phyloP scores from a whole-genome alignment of 2,113 vertebrate genomes.

The Xyrauchen texanus region DNA sequence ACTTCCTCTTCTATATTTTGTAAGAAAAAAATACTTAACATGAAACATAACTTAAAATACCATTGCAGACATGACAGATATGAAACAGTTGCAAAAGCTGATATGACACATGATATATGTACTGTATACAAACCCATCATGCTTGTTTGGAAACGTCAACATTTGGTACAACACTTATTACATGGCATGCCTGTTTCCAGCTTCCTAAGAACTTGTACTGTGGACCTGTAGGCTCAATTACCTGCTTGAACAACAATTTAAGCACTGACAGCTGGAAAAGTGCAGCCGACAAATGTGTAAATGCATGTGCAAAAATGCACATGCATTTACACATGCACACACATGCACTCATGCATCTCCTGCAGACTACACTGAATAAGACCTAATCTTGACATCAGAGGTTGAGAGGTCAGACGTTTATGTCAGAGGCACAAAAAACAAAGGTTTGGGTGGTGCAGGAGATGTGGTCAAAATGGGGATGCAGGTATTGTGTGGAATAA shows the following conservation, averaged over 20 bases:
- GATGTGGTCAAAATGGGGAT: too few species aligned
- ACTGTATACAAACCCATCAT: background rate
- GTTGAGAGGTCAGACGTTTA: too few species aligned
- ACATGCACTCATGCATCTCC: slow-evolving; percentile 1
- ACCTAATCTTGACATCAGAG: background rate
- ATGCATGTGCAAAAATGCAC: slow-evolving; percentile 1
- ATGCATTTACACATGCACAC: background rate
- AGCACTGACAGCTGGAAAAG: slow-evolving; percentile 39
- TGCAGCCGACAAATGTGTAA: background rate
- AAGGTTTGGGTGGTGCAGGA: too few species aligned
- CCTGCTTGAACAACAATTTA: background rate
- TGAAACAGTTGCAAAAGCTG: too few species aligned
- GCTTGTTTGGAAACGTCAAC: background rate
- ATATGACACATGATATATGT: background rate
- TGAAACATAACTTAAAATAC: too few species aligned
- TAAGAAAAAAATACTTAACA: too few species aligned
- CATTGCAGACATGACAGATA: too few species aligned
- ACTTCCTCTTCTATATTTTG: too few species aligned
- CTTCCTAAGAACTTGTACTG: slow-evolving; percentile 33
- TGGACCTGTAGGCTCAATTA: slow-evolving; percentile 15
- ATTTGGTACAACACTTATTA: background rate
- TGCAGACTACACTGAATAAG: background rate
- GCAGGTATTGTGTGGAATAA: background rate
- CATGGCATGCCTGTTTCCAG: background rate
- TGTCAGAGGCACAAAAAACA: too few species aligned